Evolutionary conservation across 2,113 vertebrate genomes (phyloP).

Genomic region (Leptodactylus fuscus): DNA sequence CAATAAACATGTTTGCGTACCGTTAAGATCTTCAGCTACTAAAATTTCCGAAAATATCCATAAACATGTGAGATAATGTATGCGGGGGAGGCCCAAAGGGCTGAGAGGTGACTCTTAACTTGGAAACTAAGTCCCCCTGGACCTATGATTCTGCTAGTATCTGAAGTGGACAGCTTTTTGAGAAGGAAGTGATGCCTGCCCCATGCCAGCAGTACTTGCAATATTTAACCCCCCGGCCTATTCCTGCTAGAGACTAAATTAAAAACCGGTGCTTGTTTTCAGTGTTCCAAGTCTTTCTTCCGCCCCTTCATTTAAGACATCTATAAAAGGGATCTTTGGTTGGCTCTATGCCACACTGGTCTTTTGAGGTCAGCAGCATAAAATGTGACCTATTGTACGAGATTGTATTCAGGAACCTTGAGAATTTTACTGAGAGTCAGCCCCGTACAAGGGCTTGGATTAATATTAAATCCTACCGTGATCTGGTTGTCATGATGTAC

Average conservation of each 20-base stretch:
- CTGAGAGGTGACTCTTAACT: slow-evolving; percentile 9
- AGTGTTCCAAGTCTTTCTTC: not conserved
- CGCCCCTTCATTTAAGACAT: not conserved
- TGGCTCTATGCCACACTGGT: slow-evolving; percentile 1
- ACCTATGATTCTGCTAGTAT: not conserved
- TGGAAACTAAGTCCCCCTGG: slow-evolving; percentile 43
- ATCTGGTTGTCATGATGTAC: not conserved
- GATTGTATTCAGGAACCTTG: slow-evolving; percentile 36
- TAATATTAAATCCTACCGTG: not conserved
- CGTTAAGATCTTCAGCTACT: slow-evolving; percentile 1
- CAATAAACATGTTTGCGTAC: slow-evolving; percentile 13
- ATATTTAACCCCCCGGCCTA: not conserved
- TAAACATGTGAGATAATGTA: not conserved
- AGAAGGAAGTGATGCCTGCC: slow-evolving; percentile 10
- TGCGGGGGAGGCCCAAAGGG: not conserved
- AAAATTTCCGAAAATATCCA: slow-evolving; percentile 35
- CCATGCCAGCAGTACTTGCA: not conserved
- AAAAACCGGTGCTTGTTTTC: slow-evolving; percentile 4
- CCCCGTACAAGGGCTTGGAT: not conserved
- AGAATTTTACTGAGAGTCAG: slow-evolving; percentile 28
- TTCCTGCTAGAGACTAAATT: not conserved
- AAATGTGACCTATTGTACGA: slow-evolving; percentile 56
- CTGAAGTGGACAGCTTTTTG: not conserved
- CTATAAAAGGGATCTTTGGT: slow-evolving; percentile 17
- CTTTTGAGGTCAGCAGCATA: slow-evolving; percentile 41